These are phyloP conservation scores for Melanargia galathea DNA, from an alignment of 2,888 invertebrate species.

Conservation along the genomic window DNA sequence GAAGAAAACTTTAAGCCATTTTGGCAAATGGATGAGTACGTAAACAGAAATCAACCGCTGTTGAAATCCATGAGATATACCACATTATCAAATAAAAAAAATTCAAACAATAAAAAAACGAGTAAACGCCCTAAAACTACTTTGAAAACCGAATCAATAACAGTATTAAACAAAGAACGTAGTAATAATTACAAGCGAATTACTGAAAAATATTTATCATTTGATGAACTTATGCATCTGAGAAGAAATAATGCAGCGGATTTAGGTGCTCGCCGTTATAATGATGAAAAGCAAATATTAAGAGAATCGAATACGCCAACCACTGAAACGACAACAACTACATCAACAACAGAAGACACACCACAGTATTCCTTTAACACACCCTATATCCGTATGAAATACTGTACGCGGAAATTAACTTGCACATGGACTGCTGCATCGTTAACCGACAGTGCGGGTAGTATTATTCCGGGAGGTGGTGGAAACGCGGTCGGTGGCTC, in stretches of 20 bases:
- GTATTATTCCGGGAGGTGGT: constrained; percentile 40
- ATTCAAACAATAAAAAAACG: constrained; percentile 35
- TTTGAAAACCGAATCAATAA: constrained; percentile 61
- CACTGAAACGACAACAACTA: constrained; percentile 15
- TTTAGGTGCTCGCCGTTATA: constrained; percentile 33
- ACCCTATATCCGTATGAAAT: constrained; percentile 57
- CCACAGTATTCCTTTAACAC: constrained; percentile 58
- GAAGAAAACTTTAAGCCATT: constrained; percentile 57
- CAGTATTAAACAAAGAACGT: constrained; percentile 50
- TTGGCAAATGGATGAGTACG: constrained; percentile 63
- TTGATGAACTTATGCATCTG: constrained; percentile 72
- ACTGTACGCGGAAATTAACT: constrained; percentile 70
- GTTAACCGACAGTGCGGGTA: constrained; percentile 50
- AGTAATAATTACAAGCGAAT: constrained; percentile 41
- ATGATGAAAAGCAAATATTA: constrained; percentile 51
- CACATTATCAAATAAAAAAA: constrained; percentile 54
- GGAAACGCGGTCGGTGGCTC: constrained; percentile 50
- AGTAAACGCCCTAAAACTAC: constrained; percentile 45
- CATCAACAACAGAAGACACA: constrained; percentile 30
- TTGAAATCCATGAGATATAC: constrained; percentile 65
- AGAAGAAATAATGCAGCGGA: constrained; percentile 56
- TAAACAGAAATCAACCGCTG: constrained; percentile 48
- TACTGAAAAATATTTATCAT: constrained; percentile 73
- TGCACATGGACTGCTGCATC: constrained; percentile 71
- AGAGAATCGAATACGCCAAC: constrained; percentile 27